phyloP scores from a whole-genome alignment of 2,113 vertebrate species.

The Rhinoptilus africanus region DNA sequence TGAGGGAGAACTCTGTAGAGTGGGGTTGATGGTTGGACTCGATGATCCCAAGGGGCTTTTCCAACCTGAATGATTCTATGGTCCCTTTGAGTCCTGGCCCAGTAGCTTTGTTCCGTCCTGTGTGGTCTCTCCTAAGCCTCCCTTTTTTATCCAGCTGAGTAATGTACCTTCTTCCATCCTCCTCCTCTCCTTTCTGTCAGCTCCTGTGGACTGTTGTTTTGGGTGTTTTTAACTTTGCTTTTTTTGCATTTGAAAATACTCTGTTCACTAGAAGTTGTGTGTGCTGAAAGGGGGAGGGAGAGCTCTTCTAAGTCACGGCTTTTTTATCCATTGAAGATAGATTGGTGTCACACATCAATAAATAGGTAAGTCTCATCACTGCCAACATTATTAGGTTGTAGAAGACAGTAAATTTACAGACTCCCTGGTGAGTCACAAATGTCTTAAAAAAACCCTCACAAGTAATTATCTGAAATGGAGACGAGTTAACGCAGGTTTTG shows the following conservation, averaged over 20 bases:
- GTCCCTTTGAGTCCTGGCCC: not conserved
- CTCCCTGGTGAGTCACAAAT: constrained; percentile 61
- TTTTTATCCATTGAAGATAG: constrained; percentile 46
- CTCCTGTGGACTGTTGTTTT: not conserved
- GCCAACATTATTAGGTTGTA: constrained; percentile 61
- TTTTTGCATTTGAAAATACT: constrained; percentile 10
- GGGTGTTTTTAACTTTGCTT: not conserved
- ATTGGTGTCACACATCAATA: constrained; percentile 59
- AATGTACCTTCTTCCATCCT: not conserved
- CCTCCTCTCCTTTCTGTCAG: not conserved
- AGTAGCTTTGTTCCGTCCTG: not conserved
- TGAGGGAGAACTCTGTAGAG: no score
- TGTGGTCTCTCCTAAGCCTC: not conserved
- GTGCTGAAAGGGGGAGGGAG: not conserved
- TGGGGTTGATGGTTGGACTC: no score
- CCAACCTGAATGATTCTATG: no score
- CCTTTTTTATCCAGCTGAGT: not conserved
- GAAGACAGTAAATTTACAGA: constrained; percentile 58
- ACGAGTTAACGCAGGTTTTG: constrained; percentile 24
- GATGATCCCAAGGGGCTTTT: no score
- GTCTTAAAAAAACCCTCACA: constrained; percentile 33
- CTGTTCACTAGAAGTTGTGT: not conserved
- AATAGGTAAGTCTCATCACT: constrained; percentile 56
- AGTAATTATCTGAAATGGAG: constrained; percentile 67
- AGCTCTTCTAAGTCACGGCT: constrained; percentile 31